Base-by-base conservation (phyloP, 2,113 vertebrate species). In the Podarcis cretensis region DNA sequence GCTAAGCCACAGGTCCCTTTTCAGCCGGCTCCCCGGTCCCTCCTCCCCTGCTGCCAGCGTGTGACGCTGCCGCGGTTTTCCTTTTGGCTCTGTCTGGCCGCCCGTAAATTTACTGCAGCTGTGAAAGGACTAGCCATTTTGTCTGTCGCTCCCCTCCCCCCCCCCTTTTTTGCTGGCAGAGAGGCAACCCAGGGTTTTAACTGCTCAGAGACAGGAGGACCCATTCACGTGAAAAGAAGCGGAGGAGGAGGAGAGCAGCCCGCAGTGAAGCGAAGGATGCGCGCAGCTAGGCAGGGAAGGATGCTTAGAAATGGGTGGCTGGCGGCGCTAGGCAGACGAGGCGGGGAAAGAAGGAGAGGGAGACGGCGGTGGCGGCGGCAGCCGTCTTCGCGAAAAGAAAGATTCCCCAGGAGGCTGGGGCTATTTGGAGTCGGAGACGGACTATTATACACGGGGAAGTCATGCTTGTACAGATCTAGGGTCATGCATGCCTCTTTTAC, bases 1-100 rank as follows among this genome's bases (percentile, higher is more conserved):
- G 5, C 25, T 9, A 95, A 95, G 94, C 94, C 92, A 95, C 92
- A 91, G 93, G 94, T 96, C 73, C 76, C 89, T 86, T 90, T 13
- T 4, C 48, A 3, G 48, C 7, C 57, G 2, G 1, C 32, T 37
- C 3, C 14, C 18, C 8, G 18, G 25, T 40, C 23, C 43, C 9
- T 14, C 25, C 43, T 37, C 48, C 83, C 82, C 9, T 85, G 90
- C 83, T 54, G 59, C 87, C 83, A 35, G 85, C 91, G 92, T 79
- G 84, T 82, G 92, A 90, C 5, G 89, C 92, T 89, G 75, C 78
- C 78, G 90, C 88, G 30, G 89, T 88, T 69, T 20, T 57, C 90
- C 83, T 85, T 91, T 74, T 63, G 79, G 21, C 83, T 86, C 12
- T 63, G 86, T 78, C 91, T 85, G 84, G 16, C 84, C 16, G 32